A percentile compares a stretch with the other conserved stretches of the same genome.
These are phyloP conservation scores for Brachyhypopomus gauderio DNA, from an alignment of 2,113 vertebrate genomes.

Conservation along the genomic window DNA sequence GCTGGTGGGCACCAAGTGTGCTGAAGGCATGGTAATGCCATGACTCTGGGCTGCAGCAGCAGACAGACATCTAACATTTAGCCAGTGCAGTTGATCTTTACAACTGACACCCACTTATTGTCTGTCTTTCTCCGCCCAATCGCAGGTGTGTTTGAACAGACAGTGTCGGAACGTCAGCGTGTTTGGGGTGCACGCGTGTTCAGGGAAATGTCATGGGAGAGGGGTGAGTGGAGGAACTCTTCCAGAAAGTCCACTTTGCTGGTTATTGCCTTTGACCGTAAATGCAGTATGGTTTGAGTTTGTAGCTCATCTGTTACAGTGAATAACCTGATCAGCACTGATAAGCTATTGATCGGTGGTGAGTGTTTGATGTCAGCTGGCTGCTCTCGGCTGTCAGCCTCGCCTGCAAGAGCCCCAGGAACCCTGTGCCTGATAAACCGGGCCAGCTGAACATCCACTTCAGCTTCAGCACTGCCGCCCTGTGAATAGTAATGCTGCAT, in stretches of 20 bases:
- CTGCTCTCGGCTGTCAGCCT: too few relatives aligned
- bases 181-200: slow-evolving; percentile 87
- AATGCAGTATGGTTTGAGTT: too few relatives aligned
- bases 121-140: slow-evolving; percentile 29
- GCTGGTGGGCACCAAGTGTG: slow-evolving; percentile 93
- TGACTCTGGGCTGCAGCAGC: neutral
- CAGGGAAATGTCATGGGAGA: slow-evolving; percentile 82
- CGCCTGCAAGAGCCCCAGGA: too few relatives aligned
- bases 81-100: slow-evolving; percentile 11
- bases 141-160: slow-evolving; percentile 92
- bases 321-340: too few relatives aligned
- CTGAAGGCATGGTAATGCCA: slow-evolving; percentile 82
- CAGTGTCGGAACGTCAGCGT: slow-evolving; percentile 91
- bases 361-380: too few relatives aligned
- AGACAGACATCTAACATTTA: slow-evolving; percentile 15
- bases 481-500: too few relatives aligned
- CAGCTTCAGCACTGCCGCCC: too few relatives aligned
- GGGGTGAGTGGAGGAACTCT: slow-evolving; percentile 79
- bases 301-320: too few relatives aligned
- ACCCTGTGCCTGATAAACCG: too few relatives aligned
- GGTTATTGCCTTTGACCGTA: neutral
- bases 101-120: slow-evolving; percentile 9
- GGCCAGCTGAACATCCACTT: too few relatives aligned
- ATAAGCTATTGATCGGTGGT: too few relatives aligned
- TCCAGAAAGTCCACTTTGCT: neutral